Evolutionary conservation across 2,113 vertebrate genomes (phyloP).

Genomic region (Hirundichthys speculiger): DNA sequence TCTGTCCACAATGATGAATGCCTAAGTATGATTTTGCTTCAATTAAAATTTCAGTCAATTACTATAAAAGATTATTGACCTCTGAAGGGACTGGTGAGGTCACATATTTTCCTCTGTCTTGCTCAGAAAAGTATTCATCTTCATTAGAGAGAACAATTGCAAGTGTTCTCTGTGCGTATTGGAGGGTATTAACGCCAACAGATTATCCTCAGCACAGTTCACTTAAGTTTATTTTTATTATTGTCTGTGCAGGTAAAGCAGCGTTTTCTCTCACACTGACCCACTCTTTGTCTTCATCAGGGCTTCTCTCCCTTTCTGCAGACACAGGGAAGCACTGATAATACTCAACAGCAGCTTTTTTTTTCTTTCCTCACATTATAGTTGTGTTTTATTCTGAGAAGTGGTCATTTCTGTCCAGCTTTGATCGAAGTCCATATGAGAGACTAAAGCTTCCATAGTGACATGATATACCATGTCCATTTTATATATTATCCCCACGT

Average conservation of each 20-base stretch:
- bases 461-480: too few relatives aligned
- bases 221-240: conserved; percentile 79
- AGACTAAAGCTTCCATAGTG: neutral
- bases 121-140: conserved; percentile 86
- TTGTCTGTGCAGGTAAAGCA: conserved; percentile 74
- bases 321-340: neutral
- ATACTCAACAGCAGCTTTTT: neutral
- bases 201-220: conserved; percentile 81
- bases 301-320: conserved; percentile 12
- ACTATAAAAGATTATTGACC: conserved; percentile 87
- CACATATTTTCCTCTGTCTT: conserved; percentile 86
- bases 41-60: conserved; percentile 90
- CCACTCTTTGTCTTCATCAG: conserved; percentile 25
- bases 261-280: conserved; percentile 39
- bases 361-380: neutral
- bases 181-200: conserved; percentile 79
- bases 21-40: conserved; percentile 83
- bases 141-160: conserved; percentile 91
- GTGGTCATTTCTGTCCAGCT: neutral
- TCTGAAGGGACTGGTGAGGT: conserved; percentile 86
- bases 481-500: too few relatives aligned
- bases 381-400: too few relatives aligned
- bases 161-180: conserved; percentile 76
- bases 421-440: neutral
- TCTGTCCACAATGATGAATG: conserved; percentile 77